Percentiles rank a stretch among this genome's conserved stretches.
Evolutionary conservation across 64 coral and sea anemone species (phyloP).

Genomic region (Montipora foliosa): DNA sequence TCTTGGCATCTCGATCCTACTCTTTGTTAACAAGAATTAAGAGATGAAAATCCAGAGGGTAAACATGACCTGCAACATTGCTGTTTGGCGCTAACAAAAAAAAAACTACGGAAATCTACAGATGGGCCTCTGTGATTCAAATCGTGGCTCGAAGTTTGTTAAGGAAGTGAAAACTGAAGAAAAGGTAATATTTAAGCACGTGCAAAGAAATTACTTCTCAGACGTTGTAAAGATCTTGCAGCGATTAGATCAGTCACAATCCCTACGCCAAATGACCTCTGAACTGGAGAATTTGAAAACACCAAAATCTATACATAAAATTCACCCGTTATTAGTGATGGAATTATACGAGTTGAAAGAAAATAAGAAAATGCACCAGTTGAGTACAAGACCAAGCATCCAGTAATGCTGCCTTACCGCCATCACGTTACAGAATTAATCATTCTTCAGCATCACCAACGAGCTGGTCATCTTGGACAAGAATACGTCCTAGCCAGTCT

Average conservation of each 20-base stretch:
- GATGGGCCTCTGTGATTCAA: constrained; percentile 24
- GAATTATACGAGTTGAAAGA: constrained; percentile 22
- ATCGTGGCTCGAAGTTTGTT: neutral
- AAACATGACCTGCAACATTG: neutral
- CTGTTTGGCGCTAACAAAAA: neutral
- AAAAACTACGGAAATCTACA: neutral
- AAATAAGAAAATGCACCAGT: neutral
- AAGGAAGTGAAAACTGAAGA: neutral
- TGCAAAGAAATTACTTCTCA: too few species aligned
- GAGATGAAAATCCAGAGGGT: constrained; percentile 25
- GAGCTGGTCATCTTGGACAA: constrained; percentile 21
- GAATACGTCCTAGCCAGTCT: constrained; percentile 7
- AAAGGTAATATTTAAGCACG: neutral
- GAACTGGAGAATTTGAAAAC: neutral
- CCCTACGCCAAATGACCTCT: neutral
- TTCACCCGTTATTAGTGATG: neutral
- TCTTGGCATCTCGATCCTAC: too few species aligned
- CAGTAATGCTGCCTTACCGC: too few species aligned
- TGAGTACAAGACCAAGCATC: too few species aligned
- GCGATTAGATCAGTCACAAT: neutral
- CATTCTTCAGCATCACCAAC: too few species aligned
- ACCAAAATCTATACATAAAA: neutral
- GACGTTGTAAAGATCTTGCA: neutral
- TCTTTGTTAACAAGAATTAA: neutral
- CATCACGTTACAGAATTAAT: too few species aligned